These are phyloP conservation scores for Phyllopteryx taeniolatus DNA, from an alignment of 2,113 vertebrate species.

Conservation along the genomic window DNA sequence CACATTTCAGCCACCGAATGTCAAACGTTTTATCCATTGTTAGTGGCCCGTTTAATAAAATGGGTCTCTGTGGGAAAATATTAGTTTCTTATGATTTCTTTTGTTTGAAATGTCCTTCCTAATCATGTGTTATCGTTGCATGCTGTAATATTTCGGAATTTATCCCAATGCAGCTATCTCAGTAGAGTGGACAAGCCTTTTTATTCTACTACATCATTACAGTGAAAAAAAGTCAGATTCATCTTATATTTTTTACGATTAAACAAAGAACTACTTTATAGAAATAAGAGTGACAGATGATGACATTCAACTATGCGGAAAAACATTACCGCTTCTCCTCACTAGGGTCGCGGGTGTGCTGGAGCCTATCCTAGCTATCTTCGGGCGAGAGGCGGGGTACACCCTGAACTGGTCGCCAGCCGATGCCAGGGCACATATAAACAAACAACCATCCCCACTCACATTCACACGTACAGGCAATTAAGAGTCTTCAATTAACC, in stretches of 20 bases:
- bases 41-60: background rate
- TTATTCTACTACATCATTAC: background rate
- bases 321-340: too few species aligned
- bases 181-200: background rate
- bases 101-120: background rate
- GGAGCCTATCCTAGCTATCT: too few species aligned
- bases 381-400: too few species aligned
- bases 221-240: background rate
- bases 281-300: background rate
- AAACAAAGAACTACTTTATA: background rate
- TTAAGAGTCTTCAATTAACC: too few species aligned
- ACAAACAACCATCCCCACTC: too few species aligned
- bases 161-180: background rate
- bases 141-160: background rate
- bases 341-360: too few species aligned
- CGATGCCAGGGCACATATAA: too few species aligned
- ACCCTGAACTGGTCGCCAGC: too few species aligned
- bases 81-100: background rate
- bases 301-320: background rate
- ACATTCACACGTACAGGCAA: too few species aligned
- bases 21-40: constrained; percentile 27
- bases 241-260: too few species aligned
- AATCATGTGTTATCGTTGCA: background rate
- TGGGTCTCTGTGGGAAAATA: background rate
- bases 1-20: constrained; percentile 32